Base-by-base conservation (phyloP, 1,140 invertebrate genomes). In the Copidosoma floridanum region DNA sequence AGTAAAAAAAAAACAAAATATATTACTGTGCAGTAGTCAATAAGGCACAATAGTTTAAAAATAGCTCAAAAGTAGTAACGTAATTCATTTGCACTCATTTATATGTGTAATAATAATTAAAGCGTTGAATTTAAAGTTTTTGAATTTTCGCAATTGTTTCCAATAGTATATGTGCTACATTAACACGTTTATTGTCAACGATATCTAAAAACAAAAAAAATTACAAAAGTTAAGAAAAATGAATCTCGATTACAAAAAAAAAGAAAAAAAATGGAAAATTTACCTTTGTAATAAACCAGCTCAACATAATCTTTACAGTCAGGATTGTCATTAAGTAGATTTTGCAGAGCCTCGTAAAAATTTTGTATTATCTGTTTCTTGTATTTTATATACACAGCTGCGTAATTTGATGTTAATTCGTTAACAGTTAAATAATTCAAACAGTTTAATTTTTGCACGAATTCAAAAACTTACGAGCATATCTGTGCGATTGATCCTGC, bases 211-310 rank as follows among this genome's bases (percentile, higher is more conserved):
- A 44, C 61, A n/a, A n/a, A n/a, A n/a, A n/a, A n/a, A n/a, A n/a
- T n/a, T n/a, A n/a, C n/a, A n/a, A n/a, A n/a, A n/a, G n/a, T n/a
- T n/a, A n/a, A n/a, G n/a, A n/a, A n/a, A n/a, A n/a, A n/a, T n/a
- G n/a, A n/a, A n/a, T n/a, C n/a, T n/a, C n/a, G n/a, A n/a, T n/a
- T n/a, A n/a, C n/a, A n/a, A n/a, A n/a, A n/a, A n/a, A n/a, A n/a
- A n/a, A n/a, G n/a, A n/a, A n/a, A n/a, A n/a, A n/a, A n/a, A n/a
- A n/a, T n/a, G n/a, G n/a, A 41, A 40, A 32, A 12, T 32, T 74
- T 71, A 85, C 83, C 82, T 64, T 85, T 69, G 55, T 80, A 85
- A 68, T 79, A 85, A 29, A 86, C 77, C 16, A 86, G 62, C 69
- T 85, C 83, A 54, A 82, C 85, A 8, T 81, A 72, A 61, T 79